Conservation (phyloP, 92 coral and sea anemone genomes). For the Epizoanthus ramosus region DNA sequence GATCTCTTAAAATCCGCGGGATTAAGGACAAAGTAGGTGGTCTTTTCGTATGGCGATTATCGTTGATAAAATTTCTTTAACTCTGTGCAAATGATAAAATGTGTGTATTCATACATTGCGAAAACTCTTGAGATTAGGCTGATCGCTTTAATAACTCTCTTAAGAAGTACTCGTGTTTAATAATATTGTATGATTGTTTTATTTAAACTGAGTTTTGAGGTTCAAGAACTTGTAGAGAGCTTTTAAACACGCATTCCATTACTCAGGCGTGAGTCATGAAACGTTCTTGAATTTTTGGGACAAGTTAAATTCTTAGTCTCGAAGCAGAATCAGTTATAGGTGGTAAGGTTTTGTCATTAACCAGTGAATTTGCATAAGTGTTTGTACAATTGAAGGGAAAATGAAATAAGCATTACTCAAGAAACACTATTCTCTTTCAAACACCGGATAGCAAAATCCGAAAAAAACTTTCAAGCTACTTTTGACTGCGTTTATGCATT, state of each 20-base stretch:
- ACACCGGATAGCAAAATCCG: background rate
- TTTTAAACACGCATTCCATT: background rate
- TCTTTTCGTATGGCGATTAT: background rate
- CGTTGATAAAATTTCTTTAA: constrained; percentile 9
- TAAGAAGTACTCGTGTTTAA: background rate
- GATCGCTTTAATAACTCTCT: background rate
- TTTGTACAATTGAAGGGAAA: background rate
- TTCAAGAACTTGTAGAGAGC: background rate
- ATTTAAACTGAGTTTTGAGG: background rate
- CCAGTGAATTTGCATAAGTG: background rate
- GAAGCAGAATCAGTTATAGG: too few species aligned
- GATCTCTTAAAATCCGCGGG: constrained; percentile 20
- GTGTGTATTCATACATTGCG: too few species aligned
- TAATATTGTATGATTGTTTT: background rate
- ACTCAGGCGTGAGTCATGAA: background rate
- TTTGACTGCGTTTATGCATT: background rate
- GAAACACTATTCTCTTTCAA: background rate
- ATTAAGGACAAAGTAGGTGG: constrained; percentile 37
- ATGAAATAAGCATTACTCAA: background rate
- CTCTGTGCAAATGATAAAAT: background rate
- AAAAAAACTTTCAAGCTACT: background rate
- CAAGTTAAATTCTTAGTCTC: background rate
- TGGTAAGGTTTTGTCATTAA: background rate
- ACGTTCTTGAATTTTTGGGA: background rate
- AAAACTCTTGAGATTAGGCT: background rate